Conservation (phyloP, 2,113 vertebrate genomes). For the Halcyon malimbica region DNA sequence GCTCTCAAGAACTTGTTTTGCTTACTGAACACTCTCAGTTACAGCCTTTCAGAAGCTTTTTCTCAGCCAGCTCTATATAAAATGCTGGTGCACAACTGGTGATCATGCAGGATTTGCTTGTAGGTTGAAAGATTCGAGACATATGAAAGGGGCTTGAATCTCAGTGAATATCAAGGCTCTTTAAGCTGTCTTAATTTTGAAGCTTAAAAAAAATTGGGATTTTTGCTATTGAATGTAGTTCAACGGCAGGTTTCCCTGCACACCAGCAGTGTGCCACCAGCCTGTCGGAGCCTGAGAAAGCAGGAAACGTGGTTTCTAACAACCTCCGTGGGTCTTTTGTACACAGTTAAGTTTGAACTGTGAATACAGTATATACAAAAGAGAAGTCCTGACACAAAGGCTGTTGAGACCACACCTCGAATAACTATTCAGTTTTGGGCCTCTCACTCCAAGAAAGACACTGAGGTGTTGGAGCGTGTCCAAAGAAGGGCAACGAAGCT, state of each 20-base stretch:
- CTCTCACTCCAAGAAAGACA: neutral
- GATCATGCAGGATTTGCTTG: neutral
- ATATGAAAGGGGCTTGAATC: neutral
- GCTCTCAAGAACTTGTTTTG: neutral
- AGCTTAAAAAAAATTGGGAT: neutral
- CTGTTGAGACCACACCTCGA: accelerated
- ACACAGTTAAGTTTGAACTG: neutral
- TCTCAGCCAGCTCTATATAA: neutral
- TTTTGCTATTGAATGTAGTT: neutral
- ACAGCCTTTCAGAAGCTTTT: neutral
- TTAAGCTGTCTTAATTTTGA: neutral
- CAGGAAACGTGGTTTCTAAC: neutral
- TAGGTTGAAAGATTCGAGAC: neutral
- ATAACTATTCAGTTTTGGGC: neutral
- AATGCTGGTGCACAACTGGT: neutral
- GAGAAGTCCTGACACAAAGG: neutral
- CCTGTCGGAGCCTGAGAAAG: accelerated
- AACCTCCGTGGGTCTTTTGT: neutral
- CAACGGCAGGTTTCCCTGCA: neutral
- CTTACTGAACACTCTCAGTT: neutral
- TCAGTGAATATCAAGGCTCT: neutral
- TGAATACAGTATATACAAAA: neutral
- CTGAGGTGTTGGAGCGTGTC: accelerated
- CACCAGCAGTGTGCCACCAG: neutral
- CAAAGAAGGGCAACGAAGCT: accelerated